Evolutionary conservation across 2,888 invertebrate genomes (phyloP).

Genomic region (Deilephila elpenor): DNA sequence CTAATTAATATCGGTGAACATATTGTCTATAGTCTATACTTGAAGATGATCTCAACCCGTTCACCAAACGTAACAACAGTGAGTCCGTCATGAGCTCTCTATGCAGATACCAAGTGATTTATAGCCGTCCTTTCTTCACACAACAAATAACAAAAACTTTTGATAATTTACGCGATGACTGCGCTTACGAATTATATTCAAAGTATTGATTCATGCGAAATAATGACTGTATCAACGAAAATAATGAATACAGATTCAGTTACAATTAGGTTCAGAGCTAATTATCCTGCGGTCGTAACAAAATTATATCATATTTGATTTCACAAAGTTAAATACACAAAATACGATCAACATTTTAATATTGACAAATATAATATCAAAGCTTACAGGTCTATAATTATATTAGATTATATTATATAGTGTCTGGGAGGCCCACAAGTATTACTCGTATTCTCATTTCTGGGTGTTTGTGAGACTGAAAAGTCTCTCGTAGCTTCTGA

Average conservation of each 20-base stretch:
- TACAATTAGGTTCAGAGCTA: background rate
- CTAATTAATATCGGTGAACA: too few relatives aligned
- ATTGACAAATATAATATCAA: too few relatives aligned
- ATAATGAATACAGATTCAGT: background rate
- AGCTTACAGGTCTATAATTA: too few relatives aligned
- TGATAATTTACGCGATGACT: background rate
- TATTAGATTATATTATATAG: too few relatives aligned
- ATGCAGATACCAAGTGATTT: constrained; percentile 58
- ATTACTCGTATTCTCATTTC: too few relatives aligned
- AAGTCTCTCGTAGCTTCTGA: too few relatives aligned
- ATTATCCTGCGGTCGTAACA: background rate
- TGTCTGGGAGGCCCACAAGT: too few relatives aligned
- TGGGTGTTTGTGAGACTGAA: too few relatives aligned
- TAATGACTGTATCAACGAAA: background rate
- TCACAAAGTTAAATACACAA: background rate
- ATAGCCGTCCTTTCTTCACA: constrained; percentile 57
- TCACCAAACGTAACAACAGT: constrained; percentile 18
- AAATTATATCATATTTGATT: background rate
- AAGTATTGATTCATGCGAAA: background rate
- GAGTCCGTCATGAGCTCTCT: constrained; percentile 34
- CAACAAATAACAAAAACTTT: constrained; percentile 48
- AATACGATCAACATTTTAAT: too few relatives aligned
- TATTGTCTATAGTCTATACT: too few relatives aligned
- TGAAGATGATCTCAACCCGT: background rate
- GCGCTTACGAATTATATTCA: background rate